These are phyloP conservation scores for Trichoplusia ni DNA, from an alignment of 1,140 invertebrate genomes.

Conservation along the genomic window DNA sequence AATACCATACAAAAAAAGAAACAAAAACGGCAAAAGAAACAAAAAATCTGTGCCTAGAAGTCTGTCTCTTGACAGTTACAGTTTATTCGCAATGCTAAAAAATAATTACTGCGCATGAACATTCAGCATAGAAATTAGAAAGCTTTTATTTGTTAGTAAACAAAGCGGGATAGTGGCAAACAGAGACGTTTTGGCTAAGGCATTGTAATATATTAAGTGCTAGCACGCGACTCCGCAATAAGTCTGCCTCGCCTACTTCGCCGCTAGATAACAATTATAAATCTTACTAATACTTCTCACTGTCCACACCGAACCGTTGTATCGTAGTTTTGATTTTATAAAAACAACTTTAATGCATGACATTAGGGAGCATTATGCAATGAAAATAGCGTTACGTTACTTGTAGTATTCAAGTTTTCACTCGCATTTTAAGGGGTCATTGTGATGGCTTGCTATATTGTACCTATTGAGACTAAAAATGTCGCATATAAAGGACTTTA, in stretches of 20 bases:
- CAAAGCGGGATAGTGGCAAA: conserved; percentile 50
- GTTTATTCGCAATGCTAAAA: neutral
- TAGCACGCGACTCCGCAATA: conserved; percentile 66
- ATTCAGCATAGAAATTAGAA: conserved; percentile 29
- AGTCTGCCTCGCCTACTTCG: conserved; percentile 56
- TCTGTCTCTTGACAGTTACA: too few relatives aligned
- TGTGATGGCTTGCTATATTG: neutral
- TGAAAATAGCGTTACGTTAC: neutral
- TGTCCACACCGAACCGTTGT: conserved; percentile 49
- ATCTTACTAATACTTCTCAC: conserved; percentile 64
- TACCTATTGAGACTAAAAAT: too few relatives aligned
- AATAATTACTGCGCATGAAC: neutral
- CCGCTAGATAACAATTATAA: conserved; percentile 68
- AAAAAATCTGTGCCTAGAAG: too few relatives aligned
- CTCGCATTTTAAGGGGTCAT: neutral
- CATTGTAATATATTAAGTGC: conserved; percentile 64
- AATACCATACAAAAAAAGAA: too few relatives aligned
- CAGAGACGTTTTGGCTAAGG: conserved; percentile 64
- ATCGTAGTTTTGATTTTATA: conserved; percentile 26
- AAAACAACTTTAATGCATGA: conserved; percentile 9
- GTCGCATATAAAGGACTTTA: too few relatives aligned
- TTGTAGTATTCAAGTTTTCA: neutral
- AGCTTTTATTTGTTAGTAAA: conserved; percentile 53
- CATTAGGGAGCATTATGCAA: neutral
- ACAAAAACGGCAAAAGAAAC: too few relatives aligned